Conservation (phyloP, 2,113 vertebrate genomes). For the Nannobrachium achirus region DNA sequence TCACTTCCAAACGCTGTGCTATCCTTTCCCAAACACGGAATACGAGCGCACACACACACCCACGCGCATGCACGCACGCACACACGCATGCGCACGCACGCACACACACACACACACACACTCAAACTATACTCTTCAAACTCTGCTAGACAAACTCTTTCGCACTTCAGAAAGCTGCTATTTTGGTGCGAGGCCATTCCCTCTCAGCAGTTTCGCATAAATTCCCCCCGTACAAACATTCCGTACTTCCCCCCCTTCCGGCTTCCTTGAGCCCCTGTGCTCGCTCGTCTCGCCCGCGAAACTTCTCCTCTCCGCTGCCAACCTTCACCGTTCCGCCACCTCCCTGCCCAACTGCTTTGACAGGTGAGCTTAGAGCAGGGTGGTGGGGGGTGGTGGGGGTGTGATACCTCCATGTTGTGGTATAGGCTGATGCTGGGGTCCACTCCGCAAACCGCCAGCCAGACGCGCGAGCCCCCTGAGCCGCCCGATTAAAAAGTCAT, state of each 20-base stretch:
- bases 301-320: slow-evolving; percentile 65
- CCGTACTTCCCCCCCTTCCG: slow-evolving; percentile 16
- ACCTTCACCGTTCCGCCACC: slow-evolving; percentile 64
- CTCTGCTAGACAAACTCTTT: slow-evolving; percentile 62
- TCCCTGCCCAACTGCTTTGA: slow-evolving; percentile 75
- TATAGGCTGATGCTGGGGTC: slow-evolving; percentile 56
- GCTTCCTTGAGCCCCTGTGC: slow-evolving; percentile 40
- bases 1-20: slow-evolving; percentile 65
- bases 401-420: slow-evolving; percentile 67
- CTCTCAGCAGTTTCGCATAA: slow-evolving; percentile 64
- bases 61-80: neutral
- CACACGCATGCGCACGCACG: neutral
- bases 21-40: slow-evolving; percentile 33
- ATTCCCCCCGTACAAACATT: slow-evolving; percentile 58
- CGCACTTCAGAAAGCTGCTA: slow-evolving; percentile 65
- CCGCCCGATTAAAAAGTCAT: slow-evolving; percentile 83
- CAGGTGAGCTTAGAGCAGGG: slow-evolving; percentile 52
- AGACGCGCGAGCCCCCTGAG: slow-evolving; percentile 68
- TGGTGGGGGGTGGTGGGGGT: slow-evolving; percentile 23
- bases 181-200: slow-evolving; percentile 62
- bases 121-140: slow-evolving; percentile 50
- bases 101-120: slow-evolving; percentile 1
- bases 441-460: slow-evolving; percentile 68
- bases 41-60: no score
- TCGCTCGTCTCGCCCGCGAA: slow-evolving; percentile 47